These are phyloP conservation scores for Apotomis turbidana DNA, from an alignment of 2,888 invertebrate genomes.

Conservation along the genomic window DNA sequence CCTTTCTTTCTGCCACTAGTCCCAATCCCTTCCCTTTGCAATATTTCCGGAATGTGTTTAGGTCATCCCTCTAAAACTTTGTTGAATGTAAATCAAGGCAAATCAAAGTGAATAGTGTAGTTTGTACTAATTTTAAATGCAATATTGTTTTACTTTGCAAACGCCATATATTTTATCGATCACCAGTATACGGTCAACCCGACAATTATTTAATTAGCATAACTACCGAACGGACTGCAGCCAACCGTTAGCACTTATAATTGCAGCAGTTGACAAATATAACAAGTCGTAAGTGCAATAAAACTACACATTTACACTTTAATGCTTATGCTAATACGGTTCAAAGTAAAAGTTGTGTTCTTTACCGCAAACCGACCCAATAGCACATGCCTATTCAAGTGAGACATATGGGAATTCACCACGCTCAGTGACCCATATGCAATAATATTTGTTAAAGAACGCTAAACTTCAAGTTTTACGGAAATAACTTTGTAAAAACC, in stretches of 20 bases:
- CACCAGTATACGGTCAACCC: conserved; percentile 9
- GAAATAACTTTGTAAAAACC: not conserved
- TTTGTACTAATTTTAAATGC: no score
- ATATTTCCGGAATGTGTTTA: no score
- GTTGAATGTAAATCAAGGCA: no score
- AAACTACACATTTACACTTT: conserved; percentile 7
- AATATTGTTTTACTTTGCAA: not conserved
- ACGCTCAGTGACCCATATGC: conserved; percentile 23
- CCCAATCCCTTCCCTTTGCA: no score
- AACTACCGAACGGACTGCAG: conserved; percentile 27
- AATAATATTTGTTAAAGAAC: not conserved
- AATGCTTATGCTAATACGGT: conserved; percentile 8
- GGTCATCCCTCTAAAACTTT: no score
- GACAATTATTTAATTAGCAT: conserved; percentile 29
- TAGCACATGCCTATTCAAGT: conserved; percentile 31
- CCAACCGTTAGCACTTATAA: conserved; percentile 36
- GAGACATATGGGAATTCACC: conserved; percentile 37
- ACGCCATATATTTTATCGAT: not conserved
- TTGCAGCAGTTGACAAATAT: conserved; percentile 26
- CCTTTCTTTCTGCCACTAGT: no score
- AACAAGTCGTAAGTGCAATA: not conserved
- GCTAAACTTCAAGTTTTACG: not conserved
- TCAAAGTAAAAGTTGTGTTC: not conserved
- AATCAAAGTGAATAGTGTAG: no score
- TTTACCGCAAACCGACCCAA: conserved; percentile 25